Conservation (phyloP, 1,140 invertebrate genomes). For the Aphelinus atriplicis region DNA sequence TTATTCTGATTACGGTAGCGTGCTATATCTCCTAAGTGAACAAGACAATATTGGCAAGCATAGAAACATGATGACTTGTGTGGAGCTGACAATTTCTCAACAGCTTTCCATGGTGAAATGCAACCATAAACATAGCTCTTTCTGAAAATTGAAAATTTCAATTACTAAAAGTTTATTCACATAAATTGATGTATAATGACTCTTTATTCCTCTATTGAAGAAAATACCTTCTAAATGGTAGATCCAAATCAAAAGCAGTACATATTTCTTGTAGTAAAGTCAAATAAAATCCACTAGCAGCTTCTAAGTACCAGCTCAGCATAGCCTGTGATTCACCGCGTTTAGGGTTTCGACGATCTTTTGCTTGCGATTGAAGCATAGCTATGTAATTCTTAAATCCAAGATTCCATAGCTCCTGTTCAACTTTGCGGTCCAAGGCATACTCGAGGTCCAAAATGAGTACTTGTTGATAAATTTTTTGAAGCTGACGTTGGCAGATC, state of each 20-base stretch:
- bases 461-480: slow-evolving; percentile 83
- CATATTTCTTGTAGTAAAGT: slow-evolving; percentile 84
- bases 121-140: slow-evolving; percentile 65
- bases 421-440: slow-evolving; percentile 89
- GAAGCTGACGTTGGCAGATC: slow-evolving; percentile 74
- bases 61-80: slow-evolving; percentile 81
- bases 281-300: slow-evolving; percentile 86
- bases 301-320: slow-evolving; percentile 81
- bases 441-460: slow-evolving; percentile 84
- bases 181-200: neutral
- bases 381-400: slow-evolving; percentile 90
- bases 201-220: slow-evolving; percentile 6
- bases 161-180: neutral
- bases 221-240: slow-evolving; percentile 76
- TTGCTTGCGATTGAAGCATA: slow-evolving; percentile 77
- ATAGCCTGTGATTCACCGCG: slow-evolving; percentile 78
- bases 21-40: slow-evolving; percentile 87
- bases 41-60: slow-evolving; percentile 86
- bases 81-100: slow-evolving; percentile 66
- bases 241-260: slow-evolving; percentile 81
- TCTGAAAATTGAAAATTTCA: slow-evolving; percentile 43
- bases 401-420: slow-evolving; percentile 89
- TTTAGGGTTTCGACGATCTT: slow-evolving; percentile 81
- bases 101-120: slow-evolving; percentile 59
- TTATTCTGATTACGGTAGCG: slow-evolving; percentile 82